These are phyloP conservation scores for Aricia agestis DNA, from an alignment of 1,140 invertebrate genomes.

Conservation along the genomic window DNA sequence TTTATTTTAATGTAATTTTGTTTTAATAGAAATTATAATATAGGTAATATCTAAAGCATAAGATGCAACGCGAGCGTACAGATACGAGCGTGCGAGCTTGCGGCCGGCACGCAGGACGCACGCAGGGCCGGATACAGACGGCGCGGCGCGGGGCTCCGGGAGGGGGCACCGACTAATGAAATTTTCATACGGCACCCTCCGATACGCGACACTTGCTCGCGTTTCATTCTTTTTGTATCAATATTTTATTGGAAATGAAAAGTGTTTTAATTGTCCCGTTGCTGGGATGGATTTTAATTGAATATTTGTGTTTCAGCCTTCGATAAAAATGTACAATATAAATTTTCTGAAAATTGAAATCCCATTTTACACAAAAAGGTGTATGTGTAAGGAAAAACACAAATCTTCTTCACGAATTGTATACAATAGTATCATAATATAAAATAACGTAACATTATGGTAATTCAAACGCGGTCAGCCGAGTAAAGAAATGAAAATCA, in stretches of 20 bases:
- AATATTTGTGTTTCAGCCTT: neutral
- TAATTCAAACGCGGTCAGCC: neutral
- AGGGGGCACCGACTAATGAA: neutral
- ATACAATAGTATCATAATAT: too few species aligned
- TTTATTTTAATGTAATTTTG: too few species aligned
- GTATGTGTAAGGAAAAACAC: too few species aligned
- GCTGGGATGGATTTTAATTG: neutral
- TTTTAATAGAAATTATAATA: too few species aligned
- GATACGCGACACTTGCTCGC: neutral
- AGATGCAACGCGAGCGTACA: neutral
- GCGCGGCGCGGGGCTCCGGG: too few species aligned
- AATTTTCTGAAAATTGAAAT: neutral
- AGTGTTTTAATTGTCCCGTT: neutral
- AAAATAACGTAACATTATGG: neutral
- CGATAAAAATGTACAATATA: neutral
- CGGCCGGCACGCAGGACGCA: neutral
- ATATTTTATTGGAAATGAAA: neutral
- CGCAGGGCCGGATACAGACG: neutral
- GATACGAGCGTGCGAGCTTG: neutral
- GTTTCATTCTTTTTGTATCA: slow-evolving; percentile 1
- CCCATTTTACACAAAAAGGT: too few species aligned
- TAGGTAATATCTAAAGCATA: neutral
- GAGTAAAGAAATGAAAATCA: neutral
- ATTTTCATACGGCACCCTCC: neutral
- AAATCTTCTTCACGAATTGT: too few species aligned